A percentile compares a stretch with the other conserved stretches of the same genome.
phyloP scores from a whole-genome alignment of 2,888 invertebrate genomes.

The Plebejus anna region DNA sequence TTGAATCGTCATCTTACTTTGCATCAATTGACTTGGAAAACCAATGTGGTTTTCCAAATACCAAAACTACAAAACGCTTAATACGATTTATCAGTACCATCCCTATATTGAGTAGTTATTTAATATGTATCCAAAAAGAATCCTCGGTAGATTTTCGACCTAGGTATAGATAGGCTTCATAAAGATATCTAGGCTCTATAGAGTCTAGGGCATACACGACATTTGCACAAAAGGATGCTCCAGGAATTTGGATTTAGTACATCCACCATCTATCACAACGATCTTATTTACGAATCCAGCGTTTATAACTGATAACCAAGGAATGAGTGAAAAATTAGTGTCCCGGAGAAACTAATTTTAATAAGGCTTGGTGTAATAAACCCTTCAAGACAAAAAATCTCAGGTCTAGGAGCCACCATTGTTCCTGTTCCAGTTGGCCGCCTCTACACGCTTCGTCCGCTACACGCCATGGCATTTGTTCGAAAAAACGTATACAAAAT shows the following conservation, averaged over 20 bases:
- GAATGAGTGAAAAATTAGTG: not conserved
- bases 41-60: not conserved
- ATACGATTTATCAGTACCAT: too few relatives aligned
- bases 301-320: too few relatives aligned
- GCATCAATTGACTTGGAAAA: not conserved
- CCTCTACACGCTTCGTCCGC: conserved; percentile 67
- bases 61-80: not conserved
- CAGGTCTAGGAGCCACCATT: conserved; percentile 39
- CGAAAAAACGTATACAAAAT: not conserved
- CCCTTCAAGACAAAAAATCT: conserved; percentile 14
- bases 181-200: too few relatives aligned
- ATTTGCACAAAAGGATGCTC: too few relatives aligned
- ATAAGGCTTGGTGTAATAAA: not conserved
- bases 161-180: too few relatives aligned
- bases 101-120: too few relatives aligned
- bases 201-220: too few relatives aligned
- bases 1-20: not conserved
- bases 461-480: conserved; percentile 33
- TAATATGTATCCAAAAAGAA: too few relatives aligned
- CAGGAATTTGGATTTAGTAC: not conserved
- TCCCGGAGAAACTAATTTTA: not conserved
- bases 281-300: not conserved
- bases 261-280: not conserved
- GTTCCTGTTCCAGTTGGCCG: conserved; percentile 65
- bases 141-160: too few relatives aligned